A percentile compares a stretch with the other conserved stretches of the same genome.
These are phyloP conservation scores for Homalodisca vitripennis DNA, from an alignment of 1,140 invertebrate species.

Conservation along the genomic window DNA sequence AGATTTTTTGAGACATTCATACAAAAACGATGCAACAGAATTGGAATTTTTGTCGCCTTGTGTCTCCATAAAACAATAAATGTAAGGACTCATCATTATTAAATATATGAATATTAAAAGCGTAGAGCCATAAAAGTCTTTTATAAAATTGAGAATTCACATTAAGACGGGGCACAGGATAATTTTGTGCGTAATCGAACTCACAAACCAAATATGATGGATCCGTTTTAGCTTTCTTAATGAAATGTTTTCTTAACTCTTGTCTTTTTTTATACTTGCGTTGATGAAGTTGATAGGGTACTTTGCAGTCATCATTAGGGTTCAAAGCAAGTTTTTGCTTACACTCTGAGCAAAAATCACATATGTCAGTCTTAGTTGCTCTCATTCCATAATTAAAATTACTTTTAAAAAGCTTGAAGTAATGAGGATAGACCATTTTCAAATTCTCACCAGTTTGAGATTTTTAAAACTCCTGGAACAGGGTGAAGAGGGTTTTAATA, in stretches of 20 bases:
- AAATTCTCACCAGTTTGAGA: too few relatives aligned
- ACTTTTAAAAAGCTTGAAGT: too few relatives aligned
- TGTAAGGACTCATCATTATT: not conserved
- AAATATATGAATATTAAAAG: too few relatives aligned
- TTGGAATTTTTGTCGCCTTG: not conserved
- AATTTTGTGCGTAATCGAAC: conserved; percentile 13
- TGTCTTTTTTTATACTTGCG: not conserved
- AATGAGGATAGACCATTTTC: too few relatives aligned
- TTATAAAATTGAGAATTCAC: too few relatives aligned
- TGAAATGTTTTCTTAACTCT: not conserved
- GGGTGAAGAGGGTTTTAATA: not conserved
- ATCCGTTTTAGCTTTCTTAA: not conserved
- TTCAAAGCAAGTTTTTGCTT: not conserved
- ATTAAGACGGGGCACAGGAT: conserved; percentile 1
- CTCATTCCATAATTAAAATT: not conserved
- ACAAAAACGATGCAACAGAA: not conserved
- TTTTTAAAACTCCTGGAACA: conserved; percentile 11
- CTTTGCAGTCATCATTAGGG: not conserved
- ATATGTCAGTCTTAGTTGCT: not conserved
- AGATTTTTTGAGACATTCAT: not conserved
- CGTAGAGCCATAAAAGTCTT: too few relatives aligned
- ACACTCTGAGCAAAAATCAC: conserved; percentile 1
- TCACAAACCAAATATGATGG: not conserved
- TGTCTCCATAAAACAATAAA: not conserved
- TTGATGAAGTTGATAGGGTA: conserved; percentile 1